Percentiles rank a stretch among this genome's conserved stretches.
Conservation (phyloP, 2,888 invertebrate species). For the Panzeria rudis region DNA sequence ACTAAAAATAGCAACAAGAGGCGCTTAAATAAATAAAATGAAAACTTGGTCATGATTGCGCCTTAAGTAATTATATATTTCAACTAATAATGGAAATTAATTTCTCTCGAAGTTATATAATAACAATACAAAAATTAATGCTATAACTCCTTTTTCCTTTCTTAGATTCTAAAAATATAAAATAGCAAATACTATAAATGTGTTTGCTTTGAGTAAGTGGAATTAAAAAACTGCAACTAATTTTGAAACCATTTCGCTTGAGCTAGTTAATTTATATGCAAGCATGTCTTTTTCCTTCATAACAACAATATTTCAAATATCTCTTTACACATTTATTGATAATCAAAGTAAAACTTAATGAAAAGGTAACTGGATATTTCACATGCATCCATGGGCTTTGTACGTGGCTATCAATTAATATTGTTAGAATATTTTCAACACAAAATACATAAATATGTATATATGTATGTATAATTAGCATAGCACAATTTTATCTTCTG, state of each 20-base stretch:
- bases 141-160: not conserved
- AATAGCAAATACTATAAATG: not conserved
- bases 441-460: slow-evolving; percentile 30
- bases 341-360: slow-evolving; percentile 67
- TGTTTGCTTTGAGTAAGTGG: not conserved
- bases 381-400: slow-evolving; percentile 4
- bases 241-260: slow-evolving; percentile 8
- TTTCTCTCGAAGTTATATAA: too few species aligned
- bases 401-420: slow-evolving; percentile 71
- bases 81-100: too few species aligned
- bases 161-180: too few species aligned
- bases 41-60: too few species aligned
- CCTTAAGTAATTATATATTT: too few species aligned
- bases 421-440: slow-evolving; percentile 48
- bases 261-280: slow-evolving; percentile 61
- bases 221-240: not conserved
- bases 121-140: too few species aligned
- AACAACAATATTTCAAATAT: not conserved
- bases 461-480: slow-evolving; percentile 59
- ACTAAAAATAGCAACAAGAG: too few species aligned
- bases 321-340: slow-evolving; percentile 37
- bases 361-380: slow-evolving; percentile 56
- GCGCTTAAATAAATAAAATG: too few species aligned
- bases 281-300: slow-evolving; percentile 22
- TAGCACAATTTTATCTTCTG: slow-evolving; percentile 33